phyloP scores from a whole-genome alignment of 2,113 vertebrate genomes.

The Microtus ochrogaster region DNA sequence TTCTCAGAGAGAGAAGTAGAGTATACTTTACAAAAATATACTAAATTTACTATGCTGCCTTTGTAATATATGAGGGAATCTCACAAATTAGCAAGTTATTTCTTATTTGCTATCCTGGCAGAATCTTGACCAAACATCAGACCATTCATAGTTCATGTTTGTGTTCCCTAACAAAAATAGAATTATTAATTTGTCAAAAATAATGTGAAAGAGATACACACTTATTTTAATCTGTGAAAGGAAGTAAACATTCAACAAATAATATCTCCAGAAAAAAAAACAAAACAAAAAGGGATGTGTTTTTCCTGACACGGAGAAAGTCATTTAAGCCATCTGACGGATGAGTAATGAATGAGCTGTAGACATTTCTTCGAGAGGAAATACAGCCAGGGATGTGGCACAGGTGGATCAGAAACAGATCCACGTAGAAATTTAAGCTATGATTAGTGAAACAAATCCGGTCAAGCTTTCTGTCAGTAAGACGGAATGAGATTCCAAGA shows the following conservation, averaged over 20 bases:
- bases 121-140: neutral
- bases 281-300: neutral
- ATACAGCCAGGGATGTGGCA: neutral
- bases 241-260: neutral
- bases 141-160: neutral
- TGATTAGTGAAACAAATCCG: neutral
- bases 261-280: neutral
- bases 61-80: neutral
- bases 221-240: neutral
- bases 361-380: neutral
- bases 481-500: neutral
- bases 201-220: neutral
- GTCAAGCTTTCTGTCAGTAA: neutral
- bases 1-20: neutral
- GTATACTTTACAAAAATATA: neutral
- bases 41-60: neutral
- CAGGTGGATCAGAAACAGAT: neutral
- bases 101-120: neutral
- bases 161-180: neutral
- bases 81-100: neutral
- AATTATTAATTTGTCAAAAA: constrained; percentile 4
- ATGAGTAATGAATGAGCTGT: neutral
- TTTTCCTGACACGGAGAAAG: neutral
- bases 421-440: neutral
- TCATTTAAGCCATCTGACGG: neutral